Evolutionary conservation across 2,797 vertebrate species (phyloP).

Genomic region (Phaenicophaeus curvirostris): DNA sequence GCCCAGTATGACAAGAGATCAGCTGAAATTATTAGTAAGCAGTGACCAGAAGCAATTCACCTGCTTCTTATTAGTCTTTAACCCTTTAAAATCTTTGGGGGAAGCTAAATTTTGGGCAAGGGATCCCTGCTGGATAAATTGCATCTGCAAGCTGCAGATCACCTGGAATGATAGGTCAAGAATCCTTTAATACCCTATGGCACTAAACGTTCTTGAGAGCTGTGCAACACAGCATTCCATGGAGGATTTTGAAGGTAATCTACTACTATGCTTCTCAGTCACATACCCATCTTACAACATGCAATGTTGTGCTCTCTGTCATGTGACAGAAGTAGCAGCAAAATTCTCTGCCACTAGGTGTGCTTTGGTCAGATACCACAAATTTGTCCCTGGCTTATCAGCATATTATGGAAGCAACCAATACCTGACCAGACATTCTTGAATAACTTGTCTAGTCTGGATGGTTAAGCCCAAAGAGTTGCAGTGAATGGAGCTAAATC

Average conservation of each 20-base stretch:
- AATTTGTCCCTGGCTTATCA: neutral
- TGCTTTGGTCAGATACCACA: neutral
- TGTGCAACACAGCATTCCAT: neutral
- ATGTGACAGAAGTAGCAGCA: neutral
- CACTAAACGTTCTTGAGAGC: neutral
- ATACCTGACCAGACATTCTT: neutral
- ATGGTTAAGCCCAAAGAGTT: too few relatives aligned
- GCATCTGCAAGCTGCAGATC: neutral
- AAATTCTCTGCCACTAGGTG: neutral
- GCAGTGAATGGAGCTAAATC: too few relatives aligned
- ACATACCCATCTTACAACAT: neutral
- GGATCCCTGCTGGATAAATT: neutral
- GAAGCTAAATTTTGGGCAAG: neutral
- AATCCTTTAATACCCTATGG: neutral
- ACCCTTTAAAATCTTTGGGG: neutral
- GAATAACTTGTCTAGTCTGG: neutral
- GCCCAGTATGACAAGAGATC: neutral
- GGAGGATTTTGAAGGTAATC: neutral
- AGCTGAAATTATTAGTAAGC: neutral
- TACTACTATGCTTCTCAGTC: neutral
- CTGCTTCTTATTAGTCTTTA: neutral
- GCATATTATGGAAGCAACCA: neutral
- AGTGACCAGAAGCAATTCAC: neutral
- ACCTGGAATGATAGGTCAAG: neutral
- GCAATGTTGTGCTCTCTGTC: neutral